Evolutionary conservation across 2,888 invertebrate species (phyloP).

Genomic region (Hyposoter dolosus): DNA sequence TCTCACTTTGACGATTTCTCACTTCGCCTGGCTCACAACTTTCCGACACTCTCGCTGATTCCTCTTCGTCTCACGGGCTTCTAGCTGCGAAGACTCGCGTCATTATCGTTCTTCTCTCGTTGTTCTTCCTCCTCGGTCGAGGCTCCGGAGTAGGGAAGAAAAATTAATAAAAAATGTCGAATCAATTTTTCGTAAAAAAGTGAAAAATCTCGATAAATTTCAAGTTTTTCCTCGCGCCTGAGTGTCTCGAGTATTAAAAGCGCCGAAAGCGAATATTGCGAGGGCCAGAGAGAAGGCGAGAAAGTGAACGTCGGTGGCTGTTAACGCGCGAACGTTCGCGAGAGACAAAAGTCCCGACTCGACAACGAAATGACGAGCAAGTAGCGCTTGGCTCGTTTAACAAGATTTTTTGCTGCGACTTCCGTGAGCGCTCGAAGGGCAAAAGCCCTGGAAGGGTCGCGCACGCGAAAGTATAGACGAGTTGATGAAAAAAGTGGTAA

Average conservation of each 20-base stretch:
- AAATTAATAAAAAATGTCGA: background rate
- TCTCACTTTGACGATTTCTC: constrained; percentile 46
- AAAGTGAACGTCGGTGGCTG: constrained; percentile 1
- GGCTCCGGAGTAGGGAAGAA: too few species aligned
- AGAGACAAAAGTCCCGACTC: constrained; percentile 8
- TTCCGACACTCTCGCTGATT: constrained; percentile 28
- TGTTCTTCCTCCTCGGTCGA: background rate
- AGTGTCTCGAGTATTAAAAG: too few species aligned
- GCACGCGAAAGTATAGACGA: constrained; percentile 48
- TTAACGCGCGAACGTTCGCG: constrained; percentile 36
- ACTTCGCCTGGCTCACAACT: constrained; percentile 16
- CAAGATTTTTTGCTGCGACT: constrained; percentile 72
- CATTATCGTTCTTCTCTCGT: constrained; percentile 37
- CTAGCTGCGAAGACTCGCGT: constrained; percentile 37
- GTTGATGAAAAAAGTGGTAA: background rate
- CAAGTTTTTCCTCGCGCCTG: too few species aligned
- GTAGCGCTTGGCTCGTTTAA: constrained; percentile 76
- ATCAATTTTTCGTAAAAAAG: background rate
- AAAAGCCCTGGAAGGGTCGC: constrained; percentile 24
- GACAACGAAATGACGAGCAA: constrained; percentile 65
- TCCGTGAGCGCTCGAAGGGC: constrained; percentile 69
- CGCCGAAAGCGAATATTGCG: background rate
- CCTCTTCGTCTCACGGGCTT: constrained; percentile 27
- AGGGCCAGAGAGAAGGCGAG: constrained; percentile 3
- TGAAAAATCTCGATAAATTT: too few species aligned